Conservation (phyloP, 2,888 invertebrate genomes). For the Acrobasis suavella region DNA sequence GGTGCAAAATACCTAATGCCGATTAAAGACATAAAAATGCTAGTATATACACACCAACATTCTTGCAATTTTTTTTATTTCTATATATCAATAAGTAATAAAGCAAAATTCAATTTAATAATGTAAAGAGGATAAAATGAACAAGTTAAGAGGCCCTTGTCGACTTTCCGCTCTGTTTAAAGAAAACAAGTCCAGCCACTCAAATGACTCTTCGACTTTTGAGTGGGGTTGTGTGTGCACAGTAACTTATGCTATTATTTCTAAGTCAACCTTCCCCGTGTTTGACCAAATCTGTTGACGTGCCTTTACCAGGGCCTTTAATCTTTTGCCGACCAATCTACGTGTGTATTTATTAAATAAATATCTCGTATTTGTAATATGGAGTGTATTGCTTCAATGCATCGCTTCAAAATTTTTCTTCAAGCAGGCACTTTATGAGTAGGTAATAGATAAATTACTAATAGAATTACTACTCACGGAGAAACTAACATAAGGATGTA, state of each 20-base stretch:
- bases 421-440: not conserved
- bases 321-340: conserved; percentile 69
- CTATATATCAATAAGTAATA: not conserved
- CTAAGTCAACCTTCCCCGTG: conserved; percentile 72
- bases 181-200: conserved; percentile 74
- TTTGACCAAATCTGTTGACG: conserved; percentile 76
- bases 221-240: conserved; percentile 71
- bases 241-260: conserved; percentile 80
- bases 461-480: not conserved
- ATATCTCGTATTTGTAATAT: conserved; percentile 47
- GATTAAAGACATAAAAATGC: too few relatives aligned
- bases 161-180: conserved; percentile 65
- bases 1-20: too few relatives aligned
- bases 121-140: conserved; percentile 39
- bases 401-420: conserved; percentile 32
- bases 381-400: conserved; percentile 41
- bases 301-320: conserved; percentile 60
- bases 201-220: conserved; percentile 64
- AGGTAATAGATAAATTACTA: conserved; percentile 7
- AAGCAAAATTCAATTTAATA: conserved; percentile 11
- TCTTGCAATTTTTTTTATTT: too few relatives aligned
- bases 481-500: conserved; percentile 1
- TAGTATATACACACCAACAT: too few relatives aligned
- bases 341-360: conserved; percentile 54
- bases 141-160: conserved; percentile 43